Evolutionary conservation across 2,113 vertebrate species (phyloP), one percentile per base, ranked within the genome.

Genomic region (Nothobranchius kuhntae): DNA sequence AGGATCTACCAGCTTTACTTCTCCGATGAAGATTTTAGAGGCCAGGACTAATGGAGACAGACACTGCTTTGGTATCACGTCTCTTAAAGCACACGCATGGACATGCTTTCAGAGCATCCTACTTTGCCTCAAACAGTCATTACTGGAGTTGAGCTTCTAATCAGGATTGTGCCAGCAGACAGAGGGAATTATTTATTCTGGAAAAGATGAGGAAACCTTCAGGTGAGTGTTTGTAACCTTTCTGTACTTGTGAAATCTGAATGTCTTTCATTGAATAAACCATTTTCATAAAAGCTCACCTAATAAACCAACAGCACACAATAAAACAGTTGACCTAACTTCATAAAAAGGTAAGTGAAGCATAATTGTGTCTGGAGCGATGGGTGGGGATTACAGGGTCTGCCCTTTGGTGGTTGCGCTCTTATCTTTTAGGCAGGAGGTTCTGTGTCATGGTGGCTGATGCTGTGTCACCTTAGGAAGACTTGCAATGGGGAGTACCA

Each of bases 111-210:
- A 81, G 74, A 69, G 77, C 82, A 83, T 78, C 87, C 82, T 68
- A 62, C 79, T 86, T 83, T 84, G 72, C 77, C 80, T 67, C 61
- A 68, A 79, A 70, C 81, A 71, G 70, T 91, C 91, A 91, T 91
- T 92, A 90, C 91, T 91, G 89, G 91, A 89, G 88, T 92, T 85
- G 67, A 90, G 90, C 91, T 91, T 89, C 86, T 90, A 91, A 92
- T 91, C 90, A 90, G 88, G 73, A 78, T 73, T 65, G 78, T 85
- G 87, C 81, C 89, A 86, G 87, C 90, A 89, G 89, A 91, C 89
- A 82, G 78, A 62, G 58, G 75, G 84, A 88, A 91, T 92, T 91
- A 90, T 91, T 92, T 91, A 79, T 90, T 85, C 89, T 90, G 90
- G 89, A 91, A 85, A 72, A 75, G 59, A 84, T 71, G 80, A 56